Conservation (phyloP, 2,888 invertebrate species). For the Apamea monoglypha region DNA sequence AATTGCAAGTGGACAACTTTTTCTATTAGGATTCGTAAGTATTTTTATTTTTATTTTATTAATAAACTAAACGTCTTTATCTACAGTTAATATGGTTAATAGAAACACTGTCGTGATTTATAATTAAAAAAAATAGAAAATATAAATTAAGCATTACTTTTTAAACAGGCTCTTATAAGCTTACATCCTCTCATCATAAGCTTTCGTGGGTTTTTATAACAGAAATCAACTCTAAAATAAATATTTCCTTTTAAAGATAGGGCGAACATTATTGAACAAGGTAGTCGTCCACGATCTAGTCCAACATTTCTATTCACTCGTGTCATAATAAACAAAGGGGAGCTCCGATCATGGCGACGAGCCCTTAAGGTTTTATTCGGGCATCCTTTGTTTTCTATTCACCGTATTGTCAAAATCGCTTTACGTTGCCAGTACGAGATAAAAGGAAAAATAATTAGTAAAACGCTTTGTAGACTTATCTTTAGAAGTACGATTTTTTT, state of each 20-base stretch:
- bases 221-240: constrained; percentile 5
- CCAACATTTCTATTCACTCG: constrained; percentile 55
- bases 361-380: constrained; percentile 79
- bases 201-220: background rate
- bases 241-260: constrained; percentile 15
- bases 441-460: constrained; percentile 84
- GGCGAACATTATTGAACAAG: constrained; percentile 22
- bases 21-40: constrained; percentile 80
- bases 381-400: constrained; percentile 80
- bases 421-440: constrained; percentile 77
- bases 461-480: constrained; percentile 65
- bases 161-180: background rate
- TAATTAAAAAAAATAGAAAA: background rate
- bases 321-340: constrained; percentile 79
- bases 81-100: too few species aligned
- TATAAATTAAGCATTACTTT: background rate
- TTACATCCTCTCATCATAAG: background rate
- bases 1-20: constrained; percentile 71
- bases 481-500: constrained; percentile 45
- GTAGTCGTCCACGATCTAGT: constrained; percentile 25
- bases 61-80: background rate
- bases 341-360: constrained; percentile 77
- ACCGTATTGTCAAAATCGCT: constrained; percentile 79
- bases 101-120: background rate
- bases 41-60: constrained; percentile 24